Percentiles rank a stretch among this genome's conserved stretches.
Evolutionary conservation across 2,888 invertebrate species (phyloP).

Genomic region (Desoria tigrina): DNA sequence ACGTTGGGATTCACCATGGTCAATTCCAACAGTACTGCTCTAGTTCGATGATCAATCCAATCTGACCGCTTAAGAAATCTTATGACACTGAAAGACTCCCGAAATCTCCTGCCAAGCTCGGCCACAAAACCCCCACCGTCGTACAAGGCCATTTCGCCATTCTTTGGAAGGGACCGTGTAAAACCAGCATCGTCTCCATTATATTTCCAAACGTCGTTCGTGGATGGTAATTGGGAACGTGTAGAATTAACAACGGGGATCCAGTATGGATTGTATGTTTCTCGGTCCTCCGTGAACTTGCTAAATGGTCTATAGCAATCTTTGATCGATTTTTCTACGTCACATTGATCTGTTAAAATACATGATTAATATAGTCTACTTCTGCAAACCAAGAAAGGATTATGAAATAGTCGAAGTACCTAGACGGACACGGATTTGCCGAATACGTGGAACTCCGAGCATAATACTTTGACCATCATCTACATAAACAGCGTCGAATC

Average conservation of each 20-base stretch:
- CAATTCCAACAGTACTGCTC: slow-evolving; percentile 42
- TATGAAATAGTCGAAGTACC: too few species aligned
- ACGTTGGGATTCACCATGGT: slow-evolving; percentile 35
- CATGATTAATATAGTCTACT: background rate
- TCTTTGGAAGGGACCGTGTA: slow-evolving; percentile 11
- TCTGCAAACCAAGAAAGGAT: too few species aligned
- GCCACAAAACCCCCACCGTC: slow-evolving; percentile 44
- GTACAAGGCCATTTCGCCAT: slow-evolving; percentile 31
- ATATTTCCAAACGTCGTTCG: slow-evolving; percentile 44
- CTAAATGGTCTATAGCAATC: slow-evolving; percentile 19
- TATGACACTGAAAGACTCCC: slow-evolving; percentile 28
- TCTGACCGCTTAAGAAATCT: slow-evolving; percentile 24
- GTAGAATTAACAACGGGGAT: slow-evolving; percentile 5
- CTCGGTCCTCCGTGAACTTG: slow-evolving; percentile 24
- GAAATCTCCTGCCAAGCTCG: slow-evolving; percentile 32
- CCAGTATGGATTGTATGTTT: slow-evolving; percentile 33
- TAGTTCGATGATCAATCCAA: slow-evolving; percentile 42
- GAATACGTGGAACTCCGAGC: slow-evolving; percentile 40
- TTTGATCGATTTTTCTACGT: background rate
- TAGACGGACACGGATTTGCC: slow-evolving; percentile 37
- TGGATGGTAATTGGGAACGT: background rate
- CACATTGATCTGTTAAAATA: slow-evolving; percentile 6
- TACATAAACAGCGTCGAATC: slow-evolving; percentile 5
- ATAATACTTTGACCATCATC: slow-evolving; percentile 31
- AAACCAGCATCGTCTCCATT: background rate